These are phyloP conservation scores for Peromyscus melanophrys DNA, from an alignment of 2,797 vertebrate genomes.

Conservation along the genomic window DNA sequence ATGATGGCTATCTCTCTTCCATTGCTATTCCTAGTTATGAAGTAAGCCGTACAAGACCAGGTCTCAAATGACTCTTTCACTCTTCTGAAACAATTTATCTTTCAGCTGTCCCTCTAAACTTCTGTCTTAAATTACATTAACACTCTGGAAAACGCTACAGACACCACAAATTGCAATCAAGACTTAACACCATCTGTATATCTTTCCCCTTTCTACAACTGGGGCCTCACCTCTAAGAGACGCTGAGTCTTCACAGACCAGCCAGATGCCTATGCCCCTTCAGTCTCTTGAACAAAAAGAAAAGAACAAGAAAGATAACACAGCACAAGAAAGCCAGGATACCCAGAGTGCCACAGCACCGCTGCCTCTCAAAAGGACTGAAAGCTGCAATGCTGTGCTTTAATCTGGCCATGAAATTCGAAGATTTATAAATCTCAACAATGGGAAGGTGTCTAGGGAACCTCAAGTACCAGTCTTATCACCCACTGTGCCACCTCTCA, in stretches of 20 bases:
- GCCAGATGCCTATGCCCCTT: not conserved
- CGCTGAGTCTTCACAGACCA: not conserved
- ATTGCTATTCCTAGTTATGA: conserved; percentile 53
- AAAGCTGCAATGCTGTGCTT: not conserved
- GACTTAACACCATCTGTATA: not conserved
- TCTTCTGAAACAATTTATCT: conserved; percentile 54
- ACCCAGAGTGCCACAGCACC: not conserved
- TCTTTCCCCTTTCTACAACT: not conserved
- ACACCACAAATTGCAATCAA: not conserved
- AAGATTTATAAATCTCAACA: conserved; percentile 22
- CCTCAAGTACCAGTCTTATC: not conserved
- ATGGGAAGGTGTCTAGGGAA: not conserved
- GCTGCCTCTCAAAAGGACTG: not conserved
- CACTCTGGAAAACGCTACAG: not conserved
- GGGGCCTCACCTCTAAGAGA: not conserved
- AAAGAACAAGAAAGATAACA: not conserved
- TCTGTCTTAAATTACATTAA: conserved; percentile 51
- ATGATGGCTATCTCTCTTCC: conserved; percentile 4
- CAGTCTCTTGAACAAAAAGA: not conserved
- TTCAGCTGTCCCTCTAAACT: conserved; percentile 39
- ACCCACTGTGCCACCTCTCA: not conserved
- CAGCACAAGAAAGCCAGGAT: not conserved
- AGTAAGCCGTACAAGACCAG: not conserved
- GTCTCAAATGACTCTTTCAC: not conserved
- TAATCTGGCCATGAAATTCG: not conserved